phyloP scores from a whole-genome alignment of 2,113 vertebrate species.

The chimpanzee (Pan troglodytes) region NHGRI_mPanTro3-v2.1_pri NC_072413.2:55965501-55966000 shows the following conservation, averaged over 20 bases:
- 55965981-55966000: background rate
- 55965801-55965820: background rate
- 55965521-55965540: background rate
- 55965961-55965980: background rate
- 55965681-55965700: background rate
- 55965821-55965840: background rate
- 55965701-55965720: background rate
- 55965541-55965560: background rate
- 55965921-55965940: background rate
- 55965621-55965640: background rate
- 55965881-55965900: constrained; percentile 5
- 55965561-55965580: background rate
- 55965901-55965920: background rate
- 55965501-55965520: background rate
- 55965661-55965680: background rate
- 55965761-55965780: background rate
- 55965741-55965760: constrained; percentile 1
- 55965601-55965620: background rate
- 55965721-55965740: background rate
- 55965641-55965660: background rate
- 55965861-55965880: constrained; percentile 19
- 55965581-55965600: background rate
- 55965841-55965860: background rate
- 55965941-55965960: background rate
- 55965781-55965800: background rate